phyloP scores from a whole-genome alignment of 2,888 invertebrate species.

The Xestia rhomboidea region DNA sequence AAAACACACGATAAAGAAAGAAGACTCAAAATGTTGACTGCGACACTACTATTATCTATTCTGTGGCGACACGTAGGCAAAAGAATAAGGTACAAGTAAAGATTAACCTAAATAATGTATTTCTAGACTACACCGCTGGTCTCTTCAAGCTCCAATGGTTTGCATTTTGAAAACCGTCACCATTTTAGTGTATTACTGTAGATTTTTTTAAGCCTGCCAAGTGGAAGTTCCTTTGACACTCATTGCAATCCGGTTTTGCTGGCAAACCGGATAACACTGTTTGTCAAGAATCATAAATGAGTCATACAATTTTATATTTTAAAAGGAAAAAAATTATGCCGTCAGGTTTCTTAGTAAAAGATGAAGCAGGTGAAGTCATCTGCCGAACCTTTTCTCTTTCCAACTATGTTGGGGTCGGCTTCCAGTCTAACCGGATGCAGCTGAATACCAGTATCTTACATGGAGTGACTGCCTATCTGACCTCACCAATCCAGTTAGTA shows the following conservation, averaged over 20 bases:
- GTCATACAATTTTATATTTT: conserved; percentile 32
- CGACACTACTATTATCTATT: too few relatives aligned
- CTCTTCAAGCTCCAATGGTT: not conserved
- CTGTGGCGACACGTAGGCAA: not conserved
- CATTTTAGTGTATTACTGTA: not conserved
- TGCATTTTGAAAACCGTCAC: not conserved
- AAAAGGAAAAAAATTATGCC: not conserved
- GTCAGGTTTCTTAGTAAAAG: conserved; percentile 12
- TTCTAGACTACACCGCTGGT: too few relatives aligned
- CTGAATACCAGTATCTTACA: too few relatives aligned
- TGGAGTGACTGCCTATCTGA: too few relatives aligned
- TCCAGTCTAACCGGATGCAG: not conserved
- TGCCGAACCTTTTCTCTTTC: not conserved
- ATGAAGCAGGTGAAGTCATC: not conserved
- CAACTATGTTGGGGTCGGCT: not conserved
- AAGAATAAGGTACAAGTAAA: not conserved
- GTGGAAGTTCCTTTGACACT: conserved; percentile 21
- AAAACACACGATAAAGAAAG: too few relatives aligned
- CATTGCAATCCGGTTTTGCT: conserved; percentile 48
- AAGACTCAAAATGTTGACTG: not conserved
- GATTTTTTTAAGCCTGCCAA: not conserved
- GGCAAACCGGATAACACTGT: conserved; percentile 50
- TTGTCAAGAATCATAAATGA: conserved; percentile 49
- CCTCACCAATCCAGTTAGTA: too few relatives aligned
- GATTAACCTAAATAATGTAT: not conserved